Percentiles rank a stretch among this genome's conserved stretches.
These are phyloP conservation scores for Bombus difficillimus DNA, from an alignment of 1,140 invertebrate species.

Conservation along the genomic window DNA sequence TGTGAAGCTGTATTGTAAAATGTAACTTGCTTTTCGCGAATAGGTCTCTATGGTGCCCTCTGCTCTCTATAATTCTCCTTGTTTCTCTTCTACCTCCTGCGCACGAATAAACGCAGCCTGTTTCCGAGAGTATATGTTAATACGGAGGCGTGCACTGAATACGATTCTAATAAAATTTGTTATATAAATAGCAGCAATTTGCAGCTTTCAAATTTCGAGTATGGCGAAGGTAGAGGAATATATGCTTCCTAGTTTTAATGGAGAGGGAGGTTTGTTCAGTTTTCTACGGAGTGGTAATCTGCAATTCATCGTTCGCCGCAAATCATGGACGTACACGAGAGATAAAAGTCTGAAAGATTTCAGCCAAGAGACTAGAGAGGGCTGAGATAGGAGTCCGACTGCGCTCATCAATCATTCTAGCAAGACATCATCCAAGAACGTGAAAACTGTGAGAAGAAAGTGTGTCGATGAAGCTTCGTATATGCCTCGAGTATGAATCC, in stretches of 20 bases:
- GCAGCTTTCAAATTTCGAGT: background rate
- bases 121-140: background rate
- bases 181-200: background rate
- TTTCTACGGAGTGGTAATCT: background rate
- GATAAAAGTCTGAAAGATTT: background rate
- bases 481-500: background rate
- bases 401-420: background rate
- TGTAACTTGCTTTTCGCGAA: background rate
- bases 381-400: background rate
- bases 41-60: background rate
- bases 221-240: background rate
- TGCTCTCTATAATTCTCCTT: background rate
- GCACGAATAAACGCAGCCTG: background rate
- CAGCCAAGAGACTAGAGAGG: background rate
- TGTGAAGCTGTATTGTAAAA: background rate
- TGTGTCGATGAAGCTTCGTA: background rate
- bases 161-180: conserved; percentile 1
- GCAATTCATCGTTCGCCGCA: conserved; percentile 7
- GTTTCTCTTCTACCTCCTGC: background rate
- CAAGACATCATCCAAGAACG: background rate
- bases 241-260: background rate
- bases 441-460: background rate
- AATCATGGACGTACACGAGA: background rate
- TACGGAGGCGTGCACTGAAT: background rate
- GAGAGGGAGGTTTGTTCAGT: background rate